These are phyloP conservation scores for Petroica traversi DNA, from an alignment of 2,113 vertebrate genomes.

Conservation along the genomic window DNA sequence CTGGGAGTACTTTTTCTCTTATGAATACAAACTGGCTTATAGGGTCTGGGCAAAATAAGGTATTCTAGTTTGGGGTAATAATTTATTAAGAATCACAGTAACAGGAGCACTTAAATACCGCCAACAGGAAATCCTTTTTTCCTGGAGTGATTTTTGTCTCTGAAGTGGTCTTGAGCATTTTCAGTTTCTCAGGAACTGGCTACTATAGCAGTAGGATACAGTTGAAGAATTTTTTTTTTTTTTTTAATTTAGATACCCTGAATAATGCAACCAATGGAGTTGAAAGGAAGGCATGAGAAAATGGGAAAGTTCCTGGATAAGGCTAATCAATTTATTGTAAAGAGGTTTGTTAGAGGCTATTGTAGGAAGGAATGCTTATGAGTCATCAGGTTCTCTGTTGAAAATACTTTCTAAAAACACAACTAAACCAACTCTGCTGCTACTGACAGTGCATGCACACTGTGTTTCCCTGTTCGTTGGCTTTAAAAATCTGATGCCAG, in stretches of 20 bases:
- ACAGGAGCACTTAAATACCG: neutral
- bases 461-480: neutral
- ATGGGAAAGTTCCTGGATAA: neutral
- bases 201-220: neutral
- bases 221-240: neutral
- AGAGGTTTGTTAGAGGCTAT: neutral
- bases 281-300: neutral
- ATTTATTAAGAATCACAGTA: neutral
- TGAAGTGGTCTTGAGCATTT: neutral
- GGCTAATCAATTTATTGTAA: neutral
- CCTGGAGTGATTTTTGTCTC: neutral
- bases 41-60: neutral
- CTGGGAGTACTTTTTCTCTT: neutral
- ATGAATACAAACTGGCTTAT: neutral
- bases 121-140: neutral
- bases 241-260: neutral
- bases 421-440: neutral
- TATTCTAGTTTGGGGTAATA: neutral
- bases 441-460: neutral
- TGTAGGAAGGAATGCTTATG: neutral
- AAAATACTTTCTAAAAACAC: neutral
- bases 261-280: neutral
- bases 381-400: neutral
- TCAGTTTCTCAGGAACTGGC: neutral
- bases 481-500: neutral